These are phyloP conservation scores for Sylvia borin DNA, from an alignment of 2,797 vertebrate genomes.

Conservation along the genomic window DNA sequence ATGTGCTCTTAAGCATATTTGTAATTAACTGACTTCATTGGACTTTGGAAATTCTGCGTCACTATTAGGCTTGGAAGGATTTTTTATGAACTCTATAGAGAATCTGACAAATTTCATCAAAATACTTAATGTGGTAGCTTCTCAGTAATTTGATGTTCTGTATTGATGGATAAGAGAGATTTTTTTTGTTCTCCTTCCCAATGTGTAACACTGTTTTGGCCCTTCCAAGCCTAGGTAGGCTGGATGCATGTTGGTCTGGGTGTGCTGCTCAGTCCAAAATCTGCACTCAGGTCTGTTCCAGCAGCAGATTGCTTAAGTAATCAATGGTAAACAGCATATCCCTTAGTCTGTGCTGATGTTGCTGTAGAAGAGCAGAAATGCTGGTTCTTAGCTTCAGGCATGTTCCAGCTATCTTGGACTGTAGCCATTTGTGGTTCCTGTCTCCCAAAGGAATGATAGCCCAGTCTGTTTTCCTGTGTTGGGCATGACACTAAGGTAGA, in stretches of 20 bases:
- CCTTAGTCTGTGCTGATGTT: conserved; percentile 57
- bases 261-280: conserved; percentile 66
- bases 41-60: conserved; percentile 64
- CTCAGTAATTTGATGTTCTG: neutral
- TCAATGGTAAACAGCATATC: conserved; percentile 62
- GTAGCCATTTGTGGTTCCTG: conserved; percentile 68
- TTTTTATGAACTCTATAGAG: neutral
- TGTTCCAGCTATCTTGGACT: conserved; percentile 54
- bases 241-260: conserved; percentile 56
- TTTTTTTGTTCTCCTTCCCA: conserved; percentile 11
- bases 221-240: conserved; percentile 66
- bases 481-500: conserved; percentile 57
- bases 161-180: neutral
- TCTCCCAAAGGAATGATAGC: conserved; percentile 43
- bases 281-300: conserved; percentile 24
- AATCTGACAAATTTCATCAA: neutral
- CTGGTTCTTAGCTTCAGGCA: conserved; percentile 57
- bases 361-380: conserved; percentile 64
- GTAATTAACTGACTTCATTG: conserved; percentile 68
- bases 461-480: conserved; percentile 55
- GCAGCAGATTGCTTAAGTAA: conserved; percentile 49
- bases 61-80: conserved; percentile 67
- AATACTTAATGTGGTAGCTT: neutral
- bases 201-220: neutral
- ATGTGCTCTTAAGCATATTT: conserved; percentile 69